Evolutionary conservation across 2,797 vertebrate genomes (phyloP), one percentile per base, ranked within the genome.

Genomic region (Synanceia verrucosa): DNA sequence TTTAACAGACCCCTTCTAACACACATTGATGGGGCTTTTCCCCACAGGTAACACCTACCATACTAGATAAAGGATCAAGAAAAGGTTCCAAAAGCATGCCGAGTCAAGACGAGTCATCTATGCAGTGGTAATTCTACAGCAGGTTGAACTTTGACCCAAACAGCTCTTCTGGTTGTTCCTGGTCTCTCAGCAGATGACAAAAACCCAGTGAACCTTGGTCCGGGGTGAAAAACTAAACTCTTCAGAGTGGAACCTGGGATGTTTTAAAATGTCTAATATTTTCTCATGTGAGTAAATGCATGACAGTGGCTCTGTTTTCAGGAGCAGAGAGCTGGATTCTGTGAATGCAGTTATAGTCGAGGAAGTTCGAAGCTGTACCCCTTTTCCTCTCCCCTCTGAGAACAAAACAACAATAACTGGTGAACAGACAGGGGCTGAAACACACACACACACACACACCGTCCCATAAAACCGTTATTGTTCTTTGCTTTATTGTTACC

Each of bases 321-420:
- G 29, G 41, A 83, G 63, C 33, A 12, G 16, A 68, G 47, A 68
- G 58, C 7, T 0, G 12, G 74, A 63, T 69, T 59, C 29, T 31
- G 57, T 58, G 37, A 81, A 62, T 46, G 73, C 73, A 84, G 79
- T 85, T 80, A 83, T 79, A 76, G 80, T 78, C 36, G 29, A 48
- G 24, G 37, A 81, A 79, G 81, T 84, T 75, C 64, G 71, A 71
- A 73, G 47, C 55, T 65, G 64, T 41, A 70, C 29, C 37, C 18
- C 4, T 56, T 73, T 51, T 44, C 44, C 10, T 48, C 34, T 52
- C 41, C n/a, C 77, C 31, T 65, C 41, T 36, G 61, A 73, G 79
- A 78, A 36, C 55, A 71, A 81, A 73, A 68, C 56, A 76, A 80
- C 56, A 73, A 73, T 56, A 79, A 70, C 47, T 31, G 43, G 48